Base-by-base conservation (phyloP, 2,113 vertebrate species). In the Dinomys branickii region DNA sequence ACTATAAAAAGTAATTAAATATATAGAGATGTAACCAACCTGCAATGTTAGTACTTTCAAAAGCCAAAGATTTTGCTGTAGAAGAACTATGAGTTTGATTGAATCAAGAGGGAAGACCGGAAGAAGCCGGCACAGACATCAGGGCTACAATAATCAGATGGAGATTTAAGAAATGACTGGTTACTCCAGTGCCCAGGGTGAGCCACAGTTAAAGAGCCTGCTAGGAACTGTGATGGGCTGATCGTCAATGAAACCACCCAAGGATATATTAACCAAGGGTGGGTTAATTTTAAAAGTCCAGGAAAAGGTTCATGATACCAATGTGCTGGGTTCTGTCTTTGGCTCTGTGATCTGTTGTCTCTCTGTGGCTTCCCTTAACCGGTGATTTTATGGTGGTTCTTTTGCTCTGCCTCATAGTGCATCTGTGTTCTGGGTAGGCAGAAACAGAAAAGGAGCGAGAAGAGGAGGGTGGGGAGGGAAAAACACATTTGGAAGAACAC, bases 1-100 rank as follows among this genome's bases (percentile, higher is more conserved):
- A 78, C 44, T 33, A 50, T 50, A 50, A 47, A 78, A 78, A 50
- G 9, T 50, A 78, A 75, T 47, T 28, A 13, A 50, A 50, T 26
- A 78, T 8, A 78, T 50, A 19, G 26, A 78, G 28, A 13, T 50
- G 47, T 30, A 50, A 19, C 26, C 7, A 50, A 17, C 28, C 26
- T 50, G 44, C 24, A 78, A 50, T 17, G 50, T 78, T 28, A 50
- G 13, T 97, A 73, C 82, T 96, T 93, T 97, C 58, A 91, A 89
- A 94, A 65, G 67, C 26, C 35, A 44, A 73, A 86, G 52, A 80
- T 86, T 87, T 88, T 85, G 14, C 50, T 10, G 86, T 73, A 24
- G 16, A 86, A 91, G 78, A 65, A 50, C 14, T 50, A 50, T 75
- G 20, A 71, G 7, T 82, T 65, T 90, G 38, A 88, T 2, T 85